Evolutionary conservation across 1,140 invertebrate species (phyloP).

Genomic region (Proales similis): DNA sequence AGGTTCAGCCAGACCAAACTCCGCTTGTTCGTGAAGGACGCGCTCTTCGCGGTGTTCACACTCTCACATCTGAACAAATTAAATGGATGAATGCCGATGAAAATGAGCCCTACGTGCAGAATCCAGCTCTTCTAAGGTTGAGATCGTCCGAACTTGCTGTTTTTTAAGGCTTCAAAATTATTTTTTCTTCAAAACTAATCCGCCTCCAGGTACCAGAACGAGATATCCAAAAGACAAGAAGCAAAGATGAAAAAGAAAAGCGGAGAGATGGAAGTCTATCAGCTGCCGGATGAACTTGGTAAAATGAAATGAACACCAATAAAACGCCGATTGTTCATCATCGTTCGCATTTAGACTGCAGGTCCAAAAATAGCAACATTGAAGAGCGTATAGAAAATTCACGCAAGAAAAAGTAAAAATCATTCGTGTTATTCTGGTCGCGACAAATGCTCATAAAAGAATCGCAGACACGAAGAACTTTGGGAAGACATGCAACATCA

Average conservation of each 20-base stretch:
- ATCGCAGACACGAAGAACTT: constrained; percentile 24
- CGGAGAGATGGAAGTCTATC: constrained; percentile 5
- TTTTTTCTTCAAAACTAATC: no score
- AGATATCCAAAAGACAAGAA: neutral
- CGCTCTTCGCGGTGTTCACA: constrained; percentile 12
- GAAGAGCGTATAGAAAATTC: constrained; percentile 9
- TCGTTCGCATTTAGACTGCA: neutral
- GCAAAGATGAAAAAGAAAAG: constrained; percentile 3
- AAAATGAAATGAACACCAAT: neutral
- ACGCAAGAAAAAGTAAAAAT: constrained; percentile 32
- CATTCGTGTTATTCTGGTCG: neutral
- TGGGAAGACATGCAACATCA: constrained; percentile 34
- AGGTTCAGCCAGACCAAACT: constrained; percentile 22
- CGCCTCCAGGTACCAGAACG: constrained; percentile 2
- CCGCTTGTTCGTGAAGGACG: constrained; percentile 1
- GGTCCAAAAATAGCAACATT: constrained; percentile 7
- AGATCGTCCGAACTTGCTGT: no score
- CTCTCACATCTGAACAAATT: constrained; percentile 14
- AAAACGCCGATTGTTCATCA: neutral
- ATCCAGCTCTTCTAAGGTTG: constrained; percentile 19
- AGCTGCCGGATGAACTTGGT: constrained; percentile 7
- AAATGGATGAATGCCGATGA: constrained; percentile 19
- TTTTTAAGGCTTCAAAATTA: no score
- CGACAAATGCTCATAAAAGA: neutral
- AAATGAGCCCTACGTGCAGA: constrained; percentile 15